These are phyloP conservation scores for Parapristionchus giblindavisi DNA, from an alignment of 2,888 invertebrate genomes.

Conservation along the genomic window DNA sequence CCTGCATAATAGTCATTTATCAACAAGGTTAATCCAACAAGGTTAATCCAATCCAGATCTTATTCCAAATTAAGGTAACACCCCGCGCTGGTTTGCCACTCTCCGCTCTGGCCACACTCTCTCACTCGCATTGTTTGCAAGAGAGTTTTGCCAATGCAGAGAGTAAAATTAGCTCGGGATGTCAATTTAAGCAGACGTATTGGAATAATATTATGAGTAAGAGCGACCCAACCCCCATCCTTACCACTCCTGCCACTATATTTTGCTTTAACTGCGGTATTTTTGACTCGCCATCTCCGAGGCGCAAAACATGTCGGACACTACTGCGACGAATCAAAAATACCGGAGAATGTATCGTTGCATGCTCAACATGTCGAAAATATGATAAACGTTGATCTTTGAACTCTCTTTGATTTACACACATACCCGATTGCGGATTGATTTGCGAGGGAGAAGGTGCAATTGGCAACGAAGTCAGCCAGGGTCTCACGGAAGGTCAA, in stretches of 20 bases:
- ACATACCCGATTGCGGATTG: slow-evolving; percentile 13
- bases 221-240: too few species aligned
- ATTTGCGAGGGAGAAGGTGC: slow-evolving; percentile 51
- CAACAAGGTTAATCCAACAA: too few species aligned
- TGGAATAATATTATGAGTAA: too few species aligned
- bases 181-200: too few species aligned
- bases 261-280: too few species aligned
- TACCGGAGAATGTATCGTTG: not conserved
- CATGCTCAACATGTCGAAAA: not conserved
- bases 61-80: not conserved
- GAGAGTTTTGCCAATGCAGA: too few species aligned
- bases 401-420: not conserved
- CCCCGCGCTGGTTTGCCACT: too few species aligned
- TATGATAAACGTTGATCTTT: not conserved
- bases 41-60: not conserved
- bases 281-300: not conserved
- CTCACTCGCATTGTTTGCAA: too few species aligned
- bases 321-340: not conserved
- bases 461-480: slow-evolving; percentile 57
- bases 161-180: too few species aligned
- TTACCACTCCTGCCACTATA: too few species aligned
- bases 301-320: not conserved
- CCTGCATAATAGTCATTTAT: not conserved
- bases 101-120: too few species aligned
- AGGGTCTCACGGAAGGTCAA: slow-evolving; percentile 59